A percentile compares a stretch with the other conserved stretches of the same genome.
Conservation (phyloP, 2,888 invertebrate species). For the Camponotus fellah region DNA sequence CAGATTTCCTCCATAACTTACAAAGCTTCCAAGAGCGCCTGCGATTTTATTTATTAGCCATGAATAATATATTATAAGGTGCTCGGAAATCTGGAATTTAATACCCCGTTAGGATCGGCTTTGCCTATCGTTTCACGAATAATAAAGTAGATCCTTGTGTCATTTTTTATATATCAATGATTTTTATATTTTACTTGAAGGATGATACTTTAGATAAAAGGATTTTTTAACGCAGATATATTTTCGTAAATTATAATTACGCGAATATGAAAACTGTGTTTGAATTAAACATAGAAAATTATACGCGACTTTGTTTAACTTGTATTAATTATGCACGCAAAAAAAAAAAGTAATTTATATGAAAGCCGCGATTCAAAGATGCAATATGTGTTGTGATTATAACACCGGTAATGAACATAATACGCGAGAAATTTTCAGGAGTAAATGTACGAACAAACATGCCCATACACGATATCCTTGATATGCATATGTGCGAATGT, state of each 20-base stretch:
- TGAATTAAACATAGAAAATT: neutral
- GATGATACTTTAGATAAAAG: neutral
- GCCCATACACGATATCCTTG: neutral
- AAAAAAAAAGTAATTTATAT: slow-evolving; percentile 32
- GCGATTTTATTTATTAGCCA: slow-evolving; percentile 24
- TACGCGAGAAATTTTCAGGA: slow-evolving; percentile 38
- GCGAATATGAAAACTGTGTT: neutral
- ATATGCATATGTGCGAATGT: neutral
- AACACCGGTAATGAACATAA: slow-evolving; percentile 31
- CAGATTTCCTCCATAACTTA: slow-evolving; percentile 14
- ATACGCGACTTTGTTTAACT: slow-evolving; percentile 9
- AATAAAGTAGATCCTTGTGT: neutral
- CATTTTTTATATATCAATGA: neutral
- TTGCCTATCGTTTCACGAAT: neutral
- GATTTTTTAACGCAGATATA: slow-evolving; percentile 4
- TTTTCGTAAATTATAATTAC: neutral
- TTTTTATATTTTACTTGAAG: neutral
- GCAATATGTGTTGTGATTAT: slow-evolving; percentile 21
- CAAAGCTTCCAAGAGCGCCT: neutral
- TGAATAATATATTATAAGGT: neutral
- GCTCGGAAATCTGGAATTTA: slow-evolving; percentile 7
- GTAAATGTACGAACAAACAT: slow-evolving; percentile 11
- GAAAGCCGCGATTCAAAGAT: neutral
- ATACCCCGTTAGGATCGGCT: neutral
- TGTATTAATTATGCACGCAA: slow-evolving; percentile 24